phyloP scores from a whole-genome alignment of 2,113 vertebrate genomes.

The Psilopsiagon aurifrons region DNA sequence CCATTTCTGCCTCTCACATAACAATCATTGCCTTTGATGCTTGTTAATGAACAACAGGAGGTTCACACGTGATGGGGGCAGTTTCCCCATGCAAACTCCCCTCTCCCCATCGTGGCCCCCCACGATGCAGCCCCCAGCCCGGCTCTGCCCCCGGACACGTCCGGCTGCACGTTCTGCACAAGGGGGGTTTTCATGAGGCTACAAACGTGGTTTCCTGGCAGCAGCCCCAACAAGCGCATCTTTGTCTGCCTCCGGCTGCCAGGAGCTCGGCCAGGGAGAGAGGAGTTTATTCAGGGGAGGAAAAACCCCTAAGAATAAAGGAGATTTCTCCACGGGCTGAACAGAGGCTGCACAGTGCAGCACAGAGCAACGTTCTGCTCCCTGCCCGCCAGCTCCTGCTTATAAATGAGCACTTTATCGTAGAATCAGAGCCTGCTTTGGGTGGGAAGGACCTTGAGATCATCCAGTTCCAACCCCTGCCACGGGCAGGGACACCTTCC shows the following conservation, averaged over 20 bases:
- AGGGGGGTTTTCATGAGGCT: background rate
- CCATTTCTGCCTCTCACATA: background rate
- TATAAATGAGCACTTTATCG: background rate
- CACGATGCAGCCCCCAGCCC: background rate
- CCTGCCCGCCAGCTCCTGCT: background rate
- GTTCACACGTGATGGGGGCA: background rate
- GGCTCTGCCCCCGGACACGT: background rate
- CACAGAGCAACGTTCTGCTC: background rate
- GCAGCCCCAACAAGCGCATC: background rate
- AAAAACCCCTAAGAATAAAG: background rate
- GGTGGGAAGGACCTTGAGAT: background rate
- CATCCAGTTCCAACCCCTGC: background rate
- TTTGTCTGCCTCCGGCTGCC: conserved; percentile 5
- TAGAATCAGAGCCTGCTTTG: background rate
- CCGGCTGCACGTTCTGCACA: background rate
- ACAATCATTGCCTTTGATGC: background rate
- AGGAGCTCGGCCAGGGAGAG: background rate
- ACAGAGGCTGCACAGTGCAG: conserved; percentile 44
- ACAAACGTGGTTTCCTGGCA: conserved; percentile 1
- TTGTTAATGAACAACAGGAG: accelerated
- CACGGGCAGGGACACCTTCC: background rate
- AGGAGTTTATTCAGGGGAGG: background rate
- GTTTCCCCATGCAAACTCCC: background rate
- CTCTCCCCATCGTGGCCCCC: background rate
- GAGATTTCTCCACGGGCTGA: background rate